A percentile compares a stretch with the other conserved stretches of the same genome.
phyloP scores from a whole-genome alignment of 1,140 invertebrate genomes.

The Bathynomus jamesi region DNA sequence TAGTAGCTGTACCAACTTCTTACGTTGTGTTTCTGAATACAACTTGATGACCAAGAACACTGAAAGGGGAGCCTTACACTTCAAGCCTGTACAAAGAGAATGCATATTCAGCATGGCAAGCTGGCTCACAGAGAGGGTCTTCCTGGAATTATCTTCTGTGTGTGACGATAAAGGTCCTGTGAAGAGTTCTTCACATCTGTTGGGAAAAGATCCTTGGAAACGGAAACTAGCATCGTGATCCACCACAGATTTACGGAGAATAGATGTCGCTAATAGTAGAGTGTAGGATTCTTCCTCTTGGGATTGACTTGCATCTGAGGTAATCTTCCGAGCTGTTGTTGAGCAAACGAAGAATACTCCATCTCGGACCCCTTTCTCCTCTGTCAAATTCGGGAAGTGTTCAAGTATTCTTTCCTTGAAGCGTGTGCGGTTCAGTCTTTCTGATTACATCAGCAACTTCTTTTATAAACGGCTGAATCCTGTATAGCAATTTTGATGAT shows the following conservation, averaged over 20 bases:
- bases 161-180: conserved; percentile 7
- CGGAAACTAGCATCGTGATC: conserved; percentile 3
- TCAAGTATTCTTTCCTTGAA: not conserved
- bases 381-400: too few relatives aligned
- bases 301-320: not conserved
- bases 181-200: conserved; percentile 7
- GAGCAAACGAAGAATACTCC: not conserved
- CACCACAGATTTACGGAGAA: conserved; percentile 3
- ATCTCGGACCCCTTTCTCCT: not conserved
- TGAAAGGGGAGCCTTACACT: conserved; percentile 7
- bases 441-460: too few relatives aligned
- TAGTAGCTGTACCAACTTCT: conserved; percentile 7
- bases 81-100: conserved; percentile 1
- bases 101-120: conserved; percentile 16
- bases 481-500: too few relatives aligned
- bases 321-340: not conserved
- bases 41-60: conserved; percentile 7
- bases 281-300: not conserved
- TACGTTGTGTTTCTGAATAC: conserved; percentile 12
- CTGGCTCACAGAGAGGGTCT: conserved; percentile 12
- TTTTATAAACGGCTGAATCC: too few relatives aligned
- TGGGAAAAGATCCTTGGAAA: conserved; percentile 5
- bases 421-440: not conserved
- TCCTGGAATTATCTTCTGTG: conserved; percentile 8
- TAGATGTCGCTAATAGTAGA: not conserved